Conservation (phyloP, 2,888 invertebrate species). For the Stegana nigrithorax region DNA sequence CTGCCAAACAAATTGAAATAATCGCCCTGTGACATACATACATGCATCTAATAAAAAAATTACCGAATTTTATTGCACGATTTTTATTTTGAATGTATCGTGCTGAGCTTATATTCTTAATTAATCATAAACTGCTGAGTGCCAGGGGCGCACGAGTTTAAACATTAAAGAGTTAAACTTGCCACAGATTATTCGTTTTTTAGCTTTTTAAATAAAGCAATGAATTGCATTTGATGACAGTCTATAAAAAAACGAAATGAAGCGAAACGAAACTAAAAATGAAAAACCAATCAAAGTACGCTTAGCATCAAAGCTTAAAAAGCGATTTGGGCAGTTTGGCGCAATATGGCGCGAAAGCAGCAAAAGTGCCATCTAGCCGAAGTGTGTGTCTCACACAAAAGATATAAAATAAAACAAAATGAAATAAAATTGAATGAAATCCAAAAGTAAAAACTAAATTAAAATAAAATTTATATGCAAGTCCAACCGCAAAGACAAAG, state of each 20-base stretch:
- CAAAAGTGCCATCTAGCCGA: too few relatives aligned
- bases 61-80: conserved; percentile 5
- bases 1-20: too few relatives aligned
- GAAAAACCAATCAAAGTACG: conserved; percentile 1
- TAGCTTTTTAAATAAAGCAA: too few relatives aligned
- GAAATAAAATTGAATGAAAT: background rate
- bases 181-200: too few relatives aligned
- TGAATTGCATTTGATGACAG: conserved; percentile 3
- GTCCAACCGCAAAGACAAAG: conserved; percentile 1
- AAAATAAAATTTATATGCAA: background rate
- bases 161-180: too few relatives aligned
- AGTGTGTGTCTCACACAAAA: background rate
- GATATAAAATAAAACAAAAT: background rate
- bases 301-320: background rate
- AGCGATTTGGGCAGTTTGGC: background rate
- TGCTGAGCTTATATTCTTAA: conserved; percentile 20
- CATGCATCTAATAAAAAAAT: too few relatives aligned
- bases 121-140: conserved; percentile 20
- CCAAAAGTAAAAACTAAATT: background rate
- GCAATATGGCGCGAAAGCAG: too few relatives aligned
- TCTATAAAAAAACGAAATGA: background rate
- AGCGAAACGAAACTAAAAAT: background rate
- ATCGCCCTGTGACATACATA: too few relatives aligned
- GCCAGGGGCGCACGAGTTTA: background rate
- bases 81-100: background rate